Conservation (phyloP, 1,140 invertebrate species). For the Apolygus lucorum region DNA sequence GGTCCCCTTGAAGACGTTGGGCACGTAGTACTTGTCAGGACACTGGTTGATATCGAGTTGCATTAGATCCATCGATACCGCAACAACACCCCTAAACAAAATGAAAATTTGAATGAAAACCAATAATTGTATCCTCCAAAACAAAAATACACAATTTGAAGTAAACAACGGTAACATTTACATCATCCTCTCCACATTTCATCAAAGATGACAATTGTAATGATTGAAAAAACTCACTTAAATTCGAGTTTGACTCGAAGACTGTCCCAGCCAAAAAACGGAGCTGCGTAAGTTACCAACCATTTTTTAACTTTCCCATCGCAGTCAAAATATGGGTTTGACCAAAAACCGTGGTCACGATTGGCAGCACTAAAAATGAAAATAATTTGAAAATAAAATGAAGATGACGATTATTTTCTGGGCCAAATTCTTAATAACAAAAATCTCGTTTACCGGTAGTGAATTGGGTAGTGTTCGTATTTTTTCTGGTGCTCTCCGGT, state of each 20-base stretch:
- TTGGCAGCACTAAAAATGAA: constrained; percentile 58
- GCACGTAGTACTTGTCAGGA: constrained; percentile 73
- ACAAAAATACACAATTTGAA: too few species aligned
- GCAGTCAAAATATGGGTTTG: constrained; percentile 89
- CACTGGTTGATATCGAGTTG: constrained; percentile 94
- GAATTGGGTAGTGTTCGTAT: constrained; percentile 84
- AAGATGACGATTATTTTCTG: constrained; percentile 17
- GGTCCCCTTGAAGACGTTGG: constrained; percentile 91
- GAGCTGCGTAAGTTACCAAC: constrained; percentile 88
- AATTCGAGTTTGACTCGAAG: constrained; percentile 85
- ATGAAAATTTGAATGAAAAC: constrained; percentile 7
- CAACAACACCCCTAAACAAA: constrained; percentile 77
- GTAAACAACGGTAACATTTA: too few species aligned
- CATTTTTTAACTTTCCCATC: constrained; percentile 85
- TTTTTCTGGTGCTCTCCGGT: constrained; percentile 69
- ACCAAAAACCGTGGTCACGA: constrained; percentile 85
- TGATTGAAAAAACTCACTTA: constrained; percentile 51
- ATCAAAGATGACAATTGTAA: too few species aligned
- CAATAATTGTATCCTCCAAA: too few species aligned
- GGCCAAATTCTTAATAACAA: too few species aligned
- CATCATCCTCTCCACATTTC: too few species aligned
- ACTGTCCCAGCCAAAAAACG: constrained; percentile 95
- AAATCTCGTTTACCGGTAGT: constrained; percentile 52
- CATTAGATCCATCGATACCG: constrained; percentile 82
- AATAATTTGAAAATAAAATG: constrained; percentile 4